phyloP scores from a whole-genome alignment of 2,888 invertebrate species.

The Tenthredo scrophulariae region DNA sequence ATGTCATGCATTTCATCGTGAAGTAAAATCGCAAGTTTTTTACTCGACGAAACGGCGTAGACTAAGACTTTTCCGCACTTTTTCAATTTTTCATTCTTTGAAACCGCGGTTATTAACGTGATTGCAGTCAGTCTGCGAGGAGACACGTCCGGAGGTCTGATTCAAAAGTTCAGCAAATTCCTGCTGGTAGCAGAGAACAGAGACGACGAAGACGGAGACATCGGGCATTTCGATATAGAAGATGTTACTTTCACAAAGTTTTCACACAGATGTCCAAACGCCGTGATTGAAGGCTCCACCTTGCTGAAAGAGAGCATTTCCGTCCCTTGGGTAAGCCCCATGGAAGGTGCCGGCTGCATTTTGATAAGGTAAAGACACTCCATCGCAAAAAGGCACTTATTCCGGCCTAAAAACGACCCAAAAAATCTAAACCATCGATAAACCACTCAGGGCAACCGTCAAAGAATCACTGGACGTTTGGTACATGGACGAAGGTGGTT shows the following conservation, averaged over 20 bases:
- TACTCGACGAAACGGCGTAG: not conserved
- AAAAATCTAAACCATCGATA: not conserved
- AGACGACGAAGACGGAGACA: slow-evolving; percentile 77
- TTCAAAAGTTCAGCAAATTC: slow-evolving; percentile 90
- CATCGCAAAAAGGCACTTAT: not conserved
- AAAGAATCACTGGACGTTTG: slow-evolving; percentile 89
- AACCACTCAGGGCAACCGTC: slow-evolving; percentile 87
- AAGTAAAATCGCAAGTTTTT: not conserved
- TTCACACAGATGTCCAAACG: slow-evolving; percentile 91
- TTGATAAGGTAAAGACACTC: slow-evolving; percentile 84
- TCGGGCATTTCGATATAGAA: slow-evolving; percentile 73
- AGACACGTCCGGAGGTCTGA: slow-evolving; percentile 83
- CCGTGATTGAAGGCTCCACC: slow-evolving; percentile 89
- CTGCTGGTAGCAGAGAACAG: slow-evolving; percentile 87
- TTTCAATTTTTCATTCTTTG: not conserved
- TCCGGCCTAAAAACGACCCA: not conserved
- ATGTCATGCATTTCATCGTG: not conserved
- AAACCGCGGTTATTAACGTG: not conserved
- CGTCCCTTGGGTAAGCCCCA: slow-evolving; percentile 95
- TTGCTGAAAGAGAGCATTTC: slow-evolving; percentile 91
- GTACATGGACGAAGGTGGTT: slow-evolving; percentile 93
- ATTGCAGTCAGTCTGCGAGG: slow-evolving; percentile 84
- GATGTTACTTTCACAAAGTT: slow-evolving; percentile 84
- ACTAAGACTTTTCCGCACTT: not conserved
- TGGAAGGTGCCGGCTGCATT: slow-evolving; percentile 91